Evolutionary conservation across 2,113 vertebrate species (phyloP).

Genomic region (Platysteira castanea): DNA sequence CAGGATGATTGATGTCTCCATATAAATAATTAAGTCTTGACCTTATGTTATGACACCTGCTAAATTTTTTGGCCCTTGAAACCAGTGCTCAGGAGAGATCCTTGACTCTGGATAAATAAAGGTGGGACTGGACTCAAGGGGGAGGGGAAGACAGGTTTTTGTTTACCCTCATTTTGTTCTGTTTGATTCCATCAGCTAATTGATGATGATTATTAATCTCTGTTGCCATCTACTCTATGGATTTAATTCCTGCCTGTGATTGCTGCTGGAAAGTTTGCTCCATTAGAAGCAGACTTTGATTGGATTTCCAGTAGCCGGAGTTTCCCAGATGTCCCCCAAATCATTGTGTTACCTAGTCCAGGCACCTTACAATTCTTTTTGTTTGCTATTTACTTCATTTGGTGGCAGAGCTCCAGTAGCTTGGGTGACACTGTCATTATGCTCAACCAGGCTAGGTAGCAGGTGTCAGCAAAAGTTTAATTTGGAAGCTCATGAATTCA

Average conservation of each 20-base stretch:
- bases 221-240: neutral
- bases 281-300: neutral
- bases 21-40: conserved; percentile 80
- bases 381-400: neutral
- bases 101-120: conserved; percentile 25
- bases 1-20: conserved; percentile 63
- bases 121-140: neutral
- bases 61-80: conserved; percentile 63
- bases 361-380: neutral
- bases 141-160: neutral
- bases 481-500: conserved; percentile 61
- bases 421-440: neutral
- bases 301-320: neutral
- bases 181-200: conserved; percentile 38
- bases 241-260: conserved; percentile 3
- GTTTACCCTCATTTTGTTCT: conserved; percentile 11
- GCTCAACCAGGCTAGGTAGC: conserved; percentile 23
- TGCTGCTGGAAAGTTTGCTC: conserved; percentile 1
- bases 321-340: neutral
- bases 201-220: conserved; percentile 17
- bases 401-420: neutral
- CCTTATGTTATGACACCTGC: conserved; percentile 74
- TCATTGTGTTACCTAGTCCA: neutral
- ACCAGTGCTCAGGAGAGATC: conserved; percentile 22
- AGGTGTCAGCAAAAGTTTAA: conserved; percentile 64